Evolutionary conservation across 2,797 vertebrate genomes (phyloP).

Genomic region (Tragelaphus eurycerus): DNA sequence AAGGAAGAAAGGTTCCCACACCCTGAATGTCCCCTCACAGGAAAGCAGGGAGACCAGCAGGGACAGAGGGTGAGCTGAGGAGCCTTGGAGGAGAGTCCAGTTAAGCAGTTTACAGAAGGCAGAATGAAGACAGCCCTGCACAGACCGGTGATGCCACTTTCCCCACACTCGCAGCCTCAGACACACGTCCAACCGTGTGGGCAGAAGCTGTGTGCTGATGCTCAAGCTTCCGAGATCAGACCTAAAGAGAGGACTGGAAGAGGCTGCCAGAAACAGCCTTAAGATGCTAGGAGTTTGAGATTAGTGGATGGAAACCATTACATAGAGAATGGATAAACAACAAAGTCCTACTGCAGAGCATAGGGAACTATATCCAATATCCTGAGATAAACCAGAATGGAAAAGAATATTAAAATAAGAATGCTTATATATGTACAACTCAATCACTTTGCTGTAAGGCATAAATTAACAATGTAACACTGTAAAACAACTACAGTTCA

Average conservation of each 20-base stretch:
- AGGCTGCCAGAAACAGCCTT: not conserved
- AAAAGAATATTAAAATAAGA: not conserved
- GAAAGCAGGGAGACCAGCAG: not conserved
- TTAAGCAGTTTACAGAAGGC: not conserved
- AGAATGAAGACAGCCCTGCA: not conserved
- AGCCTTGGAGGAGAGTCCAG: not conserved
- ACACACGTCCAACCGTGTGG: accelerated
- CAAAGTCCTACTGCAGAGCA: not conserved
- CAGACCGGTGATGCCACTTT: not conserved
- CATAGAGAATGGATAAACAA: not conserved
- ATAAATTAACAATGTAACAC: not conserved
- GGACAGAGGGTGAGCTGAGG: not conserved
- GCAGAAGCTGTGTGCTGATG: not conserved
- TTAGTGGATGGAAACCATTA: not conserved
- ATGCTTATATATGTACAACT: not conserved
- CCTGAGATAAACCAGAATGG: not conserved
- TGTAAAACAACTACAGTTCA: not conserved
- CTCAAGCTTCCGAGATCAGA: not conserved
- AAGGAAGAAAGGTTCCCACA: not conserved
- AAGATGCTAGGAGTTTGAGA: not conserved
- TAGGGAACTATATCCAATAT: not conserved
- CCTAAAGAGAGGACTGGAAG: not conserved
- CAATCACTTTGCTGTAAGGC: not conserved
- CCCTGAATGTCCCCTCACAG: not conserved
- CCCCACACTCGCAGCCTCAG: not conserved